Conservation (phyloP, 2,888 invertebrate species). For the Ferdinandea cuprea region DNA sequence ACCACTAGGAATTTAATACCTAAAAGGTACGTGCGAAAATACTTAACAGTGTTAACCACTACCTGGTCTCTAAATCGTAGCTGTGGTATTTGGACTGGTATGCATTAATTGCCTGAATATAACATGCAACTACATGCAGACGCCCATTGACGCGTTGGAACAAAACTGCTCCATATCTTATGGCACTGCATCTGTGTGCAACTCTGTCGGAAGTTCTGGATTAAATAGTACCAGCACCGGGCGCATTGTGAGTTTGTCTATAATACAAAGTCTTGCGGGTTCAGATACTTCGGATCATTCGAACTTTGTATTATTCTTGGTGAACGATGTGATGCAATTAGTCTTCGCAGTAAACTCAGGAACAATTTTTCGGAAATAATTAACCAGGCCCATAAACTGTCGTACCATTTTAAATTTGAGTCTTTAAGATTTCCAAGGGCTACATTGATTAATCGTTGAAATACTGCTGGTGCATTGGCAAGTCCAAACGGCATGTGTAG, state of each 20-base stretch:
- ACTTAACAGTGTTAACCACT: slow-evolving; percentile 17
- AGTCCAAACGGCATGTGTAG: slow-evolving; percentile 16
- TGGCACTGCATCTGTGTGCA: slow-evolving; percentile 32
- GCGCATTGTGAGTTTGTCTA: background rate
- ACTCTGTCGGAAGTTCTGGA: slow-evolving; percentile 6
- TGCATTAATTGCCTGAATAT: slow-evolving; percentile 3
- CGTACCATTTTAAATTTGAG: slow-evolving; percentile 12
- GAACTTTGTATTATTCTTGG: background rate
- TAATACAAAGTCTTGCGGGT: background rate
- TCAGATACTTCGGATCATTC: background rate
- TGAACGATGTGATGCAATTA: background rate
- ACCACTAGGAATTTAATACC: slow-evolving; percentile 3
- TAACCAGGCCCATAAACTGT: slow-evolving; percentile 29
- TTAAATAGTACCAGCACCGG: slow-evolving; percentile 5
- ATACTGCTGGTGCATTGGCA: slow-evolving; percentile 6
- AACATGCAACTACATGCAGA: slow-evolving; percentile 26
- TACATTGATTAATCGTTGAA: slow-evolving; percentile 1
- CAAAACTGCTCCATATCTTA: slow-evolving; percentile 12
- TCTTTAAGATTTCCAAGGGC: background rate
- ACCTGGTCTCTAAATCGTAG: slow-evolving; percentile 17
- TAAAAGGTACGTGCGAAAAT: slow-evolving; percentile 14
- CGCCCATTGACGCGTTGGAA: slow-evolving; percentile 11
- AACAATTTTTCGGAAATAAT: slow-evolving; percentile 34
- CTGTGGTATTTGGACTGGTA: slow-evolving; percentile 33
- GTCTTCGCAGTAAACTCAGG: slow-evolving; percentile 21